A percentile compares a stretch with the other conserved stretches of the same genome.
These are phyloP conservation scores for Bombycilla garrulus DNA, from an alignment of 2,113 vertebrate species.

Conservation along the genomic window DNA sequence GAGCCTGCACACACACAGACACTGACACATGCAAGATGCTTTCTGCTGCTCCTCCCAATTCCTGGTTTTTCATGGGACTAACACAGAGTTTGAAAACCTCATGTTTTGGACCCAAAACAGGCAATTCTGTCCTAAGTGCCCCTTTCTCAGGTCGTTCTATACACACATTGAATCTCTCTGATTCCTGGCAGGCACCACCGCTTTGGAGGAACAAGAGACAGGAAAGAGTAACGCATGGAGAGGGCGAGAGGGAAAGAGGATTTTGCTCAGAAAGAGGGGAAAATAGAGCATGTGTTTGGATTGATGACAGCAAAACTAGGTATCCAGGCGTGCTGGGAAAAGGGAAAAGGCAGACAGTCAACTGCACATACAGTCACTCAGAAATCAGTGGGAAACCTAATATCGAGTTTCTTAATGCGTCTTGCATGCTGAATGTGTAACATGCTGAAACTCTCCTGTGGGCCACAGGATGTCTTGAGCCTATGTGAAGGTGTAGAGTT, in stretches of 20 bases:
- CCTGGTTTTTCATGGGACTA: not conserved
- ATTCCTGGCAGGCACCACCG: not conserved
- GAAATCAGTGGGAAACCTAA: slow-evolving; percentile 30
- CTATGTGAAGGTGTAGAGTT: not conserved
- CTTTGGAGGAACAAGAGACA: slow-evolving; percentile 1
- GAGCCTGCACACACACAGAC: not conserved
- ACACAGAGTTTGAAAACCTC: not conserved
- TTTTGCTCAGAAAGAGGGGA: slow-evolving; percentile 25
- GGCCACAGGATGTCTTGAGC: not conserved
- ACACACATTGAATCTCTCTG: not conserved
- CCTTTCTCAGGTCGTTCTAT: not conserved
- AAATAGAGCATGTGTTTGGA: slow-evolving; percentile 43
- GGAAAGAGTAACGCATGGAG: not conserved
- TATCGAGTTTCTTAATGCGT: not conserved
- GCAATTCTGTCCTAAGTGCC: not conserved
- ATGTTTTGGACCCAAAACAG: not conserved
- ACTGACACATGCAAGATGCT: not conserved
- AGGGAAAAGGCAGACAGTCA: slow-evolving; percentile 37
- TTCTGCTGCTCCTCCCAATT: not conserved
- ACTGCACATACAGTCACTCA: not conserved
- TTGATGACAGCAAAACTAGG: slow-evolving; percentile 59
- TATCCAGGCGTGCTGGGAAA: slow-evolving; percentile 43
- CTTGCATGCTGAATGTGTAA: not conserved
- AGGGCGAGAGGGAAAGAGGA: not conserved
- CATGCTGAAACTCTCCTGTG: not conserved